Conservation (phyloP, 2,113 vertebrate species). For the Ramphastos sulfuratus region DNA sequence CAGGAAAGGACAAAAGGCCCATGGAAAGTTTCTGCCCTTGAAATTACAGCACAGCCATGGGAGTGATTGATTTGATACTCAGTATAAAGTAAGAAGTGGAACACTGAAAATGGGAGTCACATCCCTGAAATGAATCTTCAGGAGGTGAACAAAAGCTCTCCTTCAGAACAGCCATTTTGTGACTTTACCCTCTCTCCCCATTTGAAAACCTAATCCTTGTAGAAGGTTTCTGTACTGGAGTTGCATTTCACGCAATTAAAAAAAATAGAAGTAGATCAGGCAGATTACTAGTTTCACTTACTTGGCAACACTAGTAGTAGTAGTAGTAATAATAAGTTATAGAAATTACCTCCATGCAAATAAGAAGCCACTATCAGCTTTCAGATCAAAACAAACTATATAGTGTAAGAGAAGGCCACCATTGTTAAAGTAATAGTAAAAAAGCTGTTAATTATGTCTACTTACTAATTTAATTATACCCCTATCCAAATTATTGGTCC, state of each 20-base stretch:
- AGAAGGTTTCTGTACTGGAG: neutral
- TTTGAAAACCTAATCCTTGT: neutral
- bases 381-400: neutral
- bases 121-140: neutral
- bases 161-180: neutral
- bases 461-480: neutral
- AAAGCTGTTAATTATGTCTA: neutral
- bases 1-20: neutral
- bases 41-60: neutral
- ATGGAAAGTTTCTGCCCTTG: neutral
- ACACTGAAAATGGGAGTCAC: neutral
- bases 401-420: neutral
- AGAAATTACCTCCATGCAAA: neutral
- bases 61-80: neutral
- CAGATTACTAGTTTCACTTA: neutral
- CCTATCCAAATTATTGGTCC: neutral
- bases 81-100: neutral
- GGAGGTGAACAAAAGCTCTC: neutral
- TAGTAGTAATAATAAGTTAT: neutral
- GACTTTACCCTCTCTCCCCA: neutral
- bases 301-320: neutral
- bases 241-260: neutral
- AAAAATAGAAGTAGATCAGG: neutral
- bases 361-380: neutral
- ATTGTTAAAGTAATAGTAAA: neutral